phyloP scores from a whole-genome alignment of 2,888 invertebrate species.

The Cataglyphis rosenhaueri region DNA sequence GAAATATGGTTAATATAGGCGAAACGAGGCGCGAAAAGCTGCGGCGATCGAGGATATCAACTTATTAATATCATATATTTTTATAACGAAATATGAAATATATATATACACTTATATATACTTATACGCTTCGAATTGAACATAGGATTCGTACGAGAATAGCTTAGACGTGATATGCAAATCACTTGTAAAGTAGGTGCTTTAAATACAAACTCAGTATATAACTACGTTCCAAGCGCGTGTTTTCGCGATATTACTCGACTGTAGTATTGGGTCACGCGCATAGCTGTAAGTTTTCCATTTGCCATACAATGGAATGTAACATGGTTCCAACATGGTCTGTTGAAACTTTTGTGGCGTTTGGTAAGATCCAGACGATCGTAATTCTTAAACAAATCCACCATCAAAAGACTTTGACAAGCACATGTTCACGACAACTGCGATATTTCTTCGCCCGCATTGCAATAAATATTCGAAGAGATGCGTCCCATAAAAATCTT shows the following conservation, averaged over 20 bases:
- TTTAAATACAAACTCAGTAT: constrained; percentile 50
- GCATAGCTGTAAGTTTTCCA: constrained; percentile 27
- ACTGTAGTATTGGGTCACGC: constrained; percentile 34
- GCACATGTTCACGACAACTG: not conserved
- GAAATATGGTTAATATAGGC: constrained; percentile 32
- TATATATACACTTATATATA: not conserved
- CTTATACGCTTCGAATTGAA: not conserved
- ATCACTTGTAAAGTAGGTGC: constrained; percentile 60
- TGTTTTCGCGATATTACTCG: constrained; percentile 1
- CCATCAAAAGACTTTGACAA: not conserved
- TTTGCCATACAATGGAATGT: constrained; percentile 41
- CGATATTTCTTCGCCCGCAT: not conserved
- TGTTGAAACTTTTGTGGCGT: constrained; percentile 1
- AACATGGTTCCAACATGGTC: not conserved
- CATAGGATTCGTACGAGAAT: constrained; percentile 23
- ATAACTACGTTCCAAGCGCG: constrained; percentile 51
- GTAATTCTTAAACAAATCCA: not conserved
- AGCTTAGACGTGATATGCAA: constrained; percentile 64
- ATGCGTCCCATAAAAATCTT: not conserved
- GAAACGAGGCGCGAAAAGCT: not conserved
- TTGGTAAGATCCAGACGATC: not conserved
- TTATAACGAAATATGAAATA: constrained; percentile 15
- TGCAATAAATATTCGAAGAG: not conserved
- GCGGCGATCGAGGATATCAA: not conserved
- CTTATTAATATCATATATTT: constrained; percentile 12